phyloP scores from a whole-genome alignment of 2,888 invertebrate species.

The Carpatolechia fugitivella region DNA sequence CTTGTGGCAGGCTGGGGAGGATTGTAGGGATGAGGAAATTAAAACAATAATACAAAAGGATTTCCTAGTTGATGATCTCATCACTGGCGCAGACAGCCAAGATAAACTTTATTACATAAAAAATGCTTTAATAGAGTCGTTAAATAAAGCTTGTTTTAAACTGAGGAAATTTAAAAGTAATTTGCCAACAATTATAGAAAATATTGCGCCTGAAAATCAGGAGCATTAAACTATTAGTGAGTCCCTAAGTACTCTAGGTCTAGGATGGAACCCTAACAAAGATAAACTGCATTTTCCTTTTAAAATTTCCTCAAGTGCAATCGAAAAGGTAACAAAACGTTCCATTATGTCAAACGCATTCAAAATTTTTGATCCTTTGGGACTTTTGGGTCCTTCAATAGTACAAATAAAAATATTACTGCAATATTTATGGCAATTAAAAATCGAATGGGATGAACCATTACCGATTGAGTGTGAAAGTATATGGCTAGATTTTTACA shows the following conservation, averaged over 20 bases:
- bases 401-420: neutral
- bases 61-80: too few relatives aligned
- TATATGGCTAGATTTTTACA: neutral
- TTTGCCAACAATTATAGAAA: neutral
- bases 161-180: too few relatives aligned
- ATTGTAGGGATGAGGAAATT: neutral
- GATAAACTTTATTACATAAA: too few relatives aligned
- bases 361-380: neutral
- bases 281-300: neutral
- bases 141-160: too few relatives aligned
- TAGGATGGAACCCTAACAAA: neutral
- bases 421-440: neutral
- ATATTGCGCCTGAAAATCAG: neutral
- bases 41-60: neutral
- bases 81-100: too few relatives aligned
- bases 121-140: too few relatives aligned
- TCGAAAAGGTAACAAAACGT: neutral
- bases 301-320: neutral
- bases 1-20: neutral
- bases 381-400: neutral
- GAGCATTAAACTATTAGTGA: neutral
- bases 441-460: conserved; percentile 1
- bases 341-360: neutral
- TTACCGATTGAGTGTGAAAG: neutral
- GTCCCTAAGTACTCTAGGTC: neutral